These are phyloP conservation scores for Apotomis capreana DNA, from an alignment of 2,888 invertebrate species.

Conservation along the genomic window DNA sequence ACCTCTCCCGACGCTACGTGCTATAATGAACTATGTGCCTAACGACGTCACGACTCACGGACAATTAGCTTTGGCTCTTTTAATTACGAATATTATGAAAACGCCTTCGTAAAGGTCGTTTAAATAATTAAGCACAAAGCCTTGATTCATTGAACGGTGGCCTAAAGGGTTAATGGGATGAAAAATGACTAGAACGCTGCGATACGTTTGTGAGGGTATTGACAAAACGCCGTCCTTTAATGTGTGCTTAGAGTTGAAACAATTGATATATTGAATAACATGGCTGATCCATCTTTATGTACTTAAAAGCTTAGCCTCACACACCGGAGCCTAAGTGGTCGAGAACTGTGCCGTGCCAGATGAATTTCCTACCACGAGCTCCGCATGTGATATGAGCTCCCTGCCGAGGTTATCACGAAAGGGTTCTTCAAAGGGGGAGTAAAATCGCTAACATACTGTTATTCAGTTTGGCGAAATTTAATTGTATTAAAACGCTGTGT, in stretches of 20 bases:
- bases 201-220: slow-evolving; percentile 36
- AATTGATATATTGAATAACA: neutral
- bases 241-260: neutral
- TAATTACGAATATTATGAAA: slow-evolving; percentile 77
- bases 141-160: slow-evolving; percentile 64
- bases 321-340: no score
- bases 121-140: slow-evolving; percentile 73
- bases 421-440: no score
- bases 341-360: no score
- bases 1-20: slow-evolving; percentile 35
- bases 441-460: no score
- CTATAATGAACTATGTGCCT: slow-evolving; percentile 64
- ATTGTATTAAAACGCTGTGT: no score
- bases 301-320: no score
- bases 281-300: no score
- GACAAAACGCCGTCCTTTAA: slow-evolving; percentile 24
- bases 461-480: no score
- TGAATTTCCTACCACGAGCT: no score
- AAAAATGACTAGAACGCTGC: slow-evolving; percentile 52
- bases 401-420: no score
- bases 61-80: slow-evolving; percentile 73
- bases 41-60: slow-evolving; percentile 66
- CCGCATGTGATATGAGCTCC: no score
- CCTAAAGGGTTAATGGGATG: slow-evolving; percentile 77
- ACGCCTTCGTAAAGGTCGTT: slow-evolving; percentile 66